Base-by-base conservation (phyloP, 2,797 vertebrate species). In the Chaetodon trifasciatus region DNA sequence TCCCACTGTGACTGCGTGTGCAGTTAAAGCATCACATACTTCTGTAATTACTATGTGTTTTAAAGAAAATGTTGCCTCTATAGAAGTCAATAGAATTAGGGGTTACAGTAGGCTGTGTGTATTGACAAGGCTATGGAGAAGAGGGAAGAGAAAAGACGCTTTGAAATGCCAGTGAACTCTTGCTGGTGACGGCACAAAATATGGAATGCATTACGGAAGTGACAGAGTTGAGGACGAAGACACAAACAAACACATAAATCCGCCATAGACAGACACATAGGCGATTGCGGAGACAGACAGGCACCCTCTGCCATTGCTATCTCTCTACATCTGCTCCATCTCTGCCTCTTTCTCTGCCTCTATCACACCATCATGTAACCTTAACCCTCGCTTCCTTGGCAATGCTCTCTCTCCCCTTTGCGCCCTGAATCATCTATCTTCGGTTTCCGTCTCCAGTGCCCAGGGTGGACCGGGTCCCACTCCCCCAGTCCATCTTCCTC, bases 161-260 rank as follows among this genome's bases (percentile, higher is more conserved):
- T 50, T 65, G 72, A 86, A 83, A 78, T 39, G 44, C 65, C 64
- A 79, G 73, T 71, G 63, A 86, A 76, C 85, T 86, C 62, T 76
- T 74, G 81, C 87, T 90, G 88, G 86, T 90, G 88, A 89, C 81
- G 70, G 89, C 80, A 82, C 55, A 67, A 91, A 94, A 94, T 95
- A 89, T 94, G 94, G 93, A 92, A 95, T 81, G 87, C 89, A 94
- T 95, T 94, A 95, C 84, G 84, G 94, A 95, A 93, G 94, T 94
- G 93, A 94, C 89, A 93, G 90, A 89, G 91, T 86, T 82, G 64
- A 91, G 83, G 93, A 88, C 74, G 57, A 88, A 89, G 93, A 91
- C 91, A 92, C 93, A 95, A 95, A 96, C 94, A 95, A 95, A 95
- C 91, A 93, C 94, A 95, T 95, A 95, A 96, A 96, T 96, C 93